phyloP scores from a whole-genome alignment of 1,140 invertebrate genomes.

The Pseudobourletiella spinata region DNA sequence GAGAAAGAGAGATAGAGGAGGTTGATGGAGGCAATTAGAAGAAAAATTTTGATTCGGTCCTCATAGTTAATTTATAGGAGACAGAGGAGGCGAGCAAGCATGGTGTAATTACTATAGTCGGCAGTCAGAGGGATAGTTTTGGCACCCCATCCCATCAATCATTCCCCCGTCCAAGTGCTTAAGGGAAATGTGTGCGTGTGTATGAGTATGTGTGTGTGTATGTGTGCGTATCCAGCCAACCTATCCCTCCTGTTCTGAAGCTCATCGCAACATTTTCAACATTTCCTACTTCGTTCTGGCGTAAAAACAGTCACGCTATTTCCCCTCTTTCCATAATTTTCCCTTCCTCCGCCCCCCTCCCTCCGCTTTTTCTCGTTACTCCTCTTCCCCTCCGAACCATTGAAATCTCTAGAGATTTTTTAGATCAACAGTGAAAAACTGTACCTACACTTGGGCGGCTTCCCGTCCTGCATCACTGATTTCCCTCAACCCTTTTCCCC shows the following conservation, averaged over 20 bases:
- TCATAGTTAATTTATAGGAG: slow-evolving; percentile 16
- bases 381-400: slow-evolving; percentile 17
- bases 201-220: no score
- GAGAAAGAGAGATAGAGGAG: no score
- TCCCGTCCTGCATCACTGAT: slow-evolving; percentile 20
- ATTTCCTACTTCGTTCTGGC: slow-evolving; percentile 19
- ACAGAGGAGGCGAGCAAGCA: slow-evolving; percentile 2
- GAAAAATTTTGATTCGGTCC: slow-evolving; percentile 7
- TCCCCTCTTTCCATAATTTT: slow-evolving; percentile 20
- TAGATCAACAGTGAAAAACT: slow-evolving; percentile 17
- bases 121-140: slow-evolving; percentile 15
- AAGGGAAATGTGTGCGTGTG: no score
- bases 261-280: no score
- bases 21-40: background rate
- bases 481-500: slow-evolving; percentile 10
- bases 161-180: slow-evolving; percentile 14
- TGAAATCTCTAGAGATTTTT: slow-evolving; percentile 20
- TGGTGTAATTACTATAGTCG: slow-evolving; percentile 10
- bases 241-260: slow-evolving; percentile 10
- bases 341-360: slow-evolving; percentile 9
- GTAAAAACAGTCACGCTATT: slow-evolving; percentile 23
- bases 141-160: slow-evolving; percentile 18
- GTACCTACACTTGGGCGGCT: slow-evolving; percentile 6
- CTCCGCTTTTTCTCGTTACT: background rate
- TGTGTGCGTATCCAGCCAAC: slow-evolving; percentile 5